These are phyloP conservation scores for Varanus salvator DNA, from an alignment of 2,113 vertebrate genomes.

Conservation along the genomic window DNA sequence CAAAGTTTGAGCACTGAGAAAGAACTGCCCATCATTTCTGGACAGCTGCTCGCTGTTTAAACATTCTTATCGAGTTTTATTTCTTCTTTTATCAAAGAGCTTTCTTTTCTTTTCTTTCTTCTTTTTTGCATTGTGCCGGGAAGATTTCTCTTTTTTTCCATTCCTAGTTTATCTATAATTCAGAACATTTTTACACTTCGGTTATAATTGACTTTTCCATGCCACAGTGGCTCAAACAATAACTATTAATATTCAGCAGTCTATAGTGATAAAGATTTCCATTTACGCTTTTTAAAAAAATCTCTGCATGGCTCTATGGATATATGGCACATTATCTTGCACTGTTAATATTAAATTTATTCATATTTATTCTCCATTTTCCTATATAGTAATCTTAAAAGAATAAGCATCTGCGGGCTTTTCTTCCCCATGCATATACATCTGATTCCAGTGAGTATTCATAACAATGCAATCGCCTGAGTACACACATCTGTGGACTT, in stretches of 20 bases:
- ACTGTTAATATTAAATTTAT: constrained; percentile 61
- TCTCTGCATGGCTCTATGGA: constrained; percentile 36
- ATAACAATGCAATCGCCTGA: not conserved
- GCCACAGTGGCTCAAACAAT: constrained; percentile 74
- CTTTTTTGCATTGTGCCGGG: constrained; percentile 54
- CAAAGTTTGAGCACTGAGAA: not conserved
- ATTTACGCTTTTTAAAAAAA: constrained; percentile 67
- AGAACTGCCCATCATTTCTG: accelerated
- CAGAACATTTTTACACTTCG: constrained; percentile 70
- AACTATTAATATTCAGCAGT: constrained; percentile 78
- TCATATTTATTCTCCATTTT: constrained; percentile 70
- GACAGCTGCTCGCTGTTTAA: constrained; percentile 62
- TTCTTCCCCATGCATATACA: not conserved
- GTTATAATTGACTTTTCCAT: constrained; percentile 77
- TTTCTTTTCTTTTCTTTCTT: not conserved
- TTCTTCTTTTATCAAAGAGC: constrained; percentile 56
- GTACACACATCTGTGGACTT: not conserved
- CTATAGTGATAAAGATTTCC: constrained; percentile 77
- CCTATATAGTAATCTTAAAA: constrained; percentile 41
- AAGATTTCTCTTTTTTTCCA: constrained; percentile 58
- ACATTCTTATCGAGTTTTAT: constrained; percentile 64
- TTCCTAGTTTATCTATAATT: constrained; percentile 76
- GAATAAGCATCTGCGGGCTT: not conserved
- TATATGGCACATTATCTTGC: constrained; percentile 66
- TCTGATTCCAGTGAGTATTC: accelerated